Conservation (phyloP, 2,113 vertebrate genomes). For the Cephalopholis sonnerati region DNA sequence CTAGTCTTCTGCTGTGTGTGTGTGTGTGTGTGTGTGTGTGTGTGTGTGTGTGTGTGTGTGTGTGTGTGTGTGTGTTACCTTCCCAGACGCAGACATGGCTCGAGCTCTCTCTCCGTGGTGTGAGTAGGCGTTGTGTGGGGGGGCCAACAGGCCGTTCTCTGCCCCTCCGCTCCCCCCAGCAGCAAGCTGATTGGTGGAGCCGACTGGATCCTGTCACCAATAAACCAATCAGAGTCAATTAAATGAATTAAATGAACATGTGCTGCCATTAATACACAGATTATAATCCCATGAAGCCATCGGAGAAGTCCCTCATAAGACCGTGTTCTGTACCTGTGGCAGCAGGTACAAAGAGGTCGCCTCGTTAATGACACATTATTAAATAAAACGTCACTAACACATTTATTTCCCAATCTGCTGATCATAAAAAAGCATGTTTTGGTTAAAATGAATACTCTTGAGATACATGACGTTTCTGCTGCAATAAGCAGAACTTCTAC, state of each 20-base stretch:
- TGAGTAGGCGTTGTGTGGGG: conserved; percentile 58
- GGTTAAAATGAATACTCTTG: too few species aligned
- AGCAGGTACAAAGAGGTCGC: too few species aligned
- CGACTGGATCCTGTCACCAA: conserved; percentile 63
- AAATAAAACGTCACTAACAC: too few species aligned
- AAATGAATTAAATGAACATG: neutral
- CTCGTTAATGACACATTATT: too few species aligned
- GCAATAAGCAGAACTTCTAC: too few species aligned
- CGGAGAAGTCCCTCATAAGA: neutral
- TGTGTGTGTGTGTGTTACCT: conserved; percentile 62
- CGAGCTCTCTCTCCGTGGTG: conserved; percentile 68
- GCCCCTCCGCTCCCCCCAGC: conserved; percentile 30
- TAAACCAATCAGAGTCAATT: neutral
- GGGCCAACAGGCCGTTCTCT: conserved; percentile 74
- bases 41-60: neutral
- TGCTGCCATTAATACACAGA: neutral
- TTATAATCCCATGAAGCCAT: neutral
- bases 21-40: too few species aligned
- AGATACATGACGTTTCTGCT: too few species aligned
- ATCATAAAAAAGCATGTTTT: too few species aligned
- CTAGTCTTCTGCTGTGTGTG: too few species aligned
- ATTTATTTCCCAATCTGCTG: too few species aligned
- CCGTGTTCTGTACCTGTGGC: too few species aligned
- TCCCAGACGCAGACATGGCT: conserved; percentile 79
- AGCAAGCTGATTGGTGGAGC: conserved; percentile 60